Evolutionary conservation across 2,797 vertebrate species (phyloP).

Genomic region (Urocyon cinereoargenteus): DNA sequence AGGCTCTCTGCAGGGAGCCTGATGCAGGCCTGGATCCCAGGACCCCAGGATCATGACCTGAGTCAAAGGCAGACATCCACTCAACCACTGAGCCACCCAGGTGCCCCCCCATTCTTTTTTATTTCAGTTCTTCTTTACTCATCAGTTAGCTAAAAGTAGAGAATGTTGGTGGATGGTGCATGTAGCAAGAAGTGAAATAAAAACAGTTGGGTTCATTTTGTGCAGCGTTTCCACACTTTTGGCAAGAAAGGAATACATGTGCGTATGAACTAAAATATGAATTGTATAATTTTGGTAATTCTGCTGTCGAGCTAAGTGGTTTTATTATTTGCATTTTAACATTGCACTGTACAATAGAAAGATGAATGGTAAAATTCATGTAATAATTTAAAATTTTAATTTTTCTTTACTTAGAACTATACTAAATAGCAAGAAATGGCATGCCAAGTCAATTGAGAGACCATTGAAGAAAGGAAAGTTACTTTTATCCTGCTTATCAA

Average conservation of each 20-base stretch:
- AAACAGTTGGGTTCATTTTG: neutral
- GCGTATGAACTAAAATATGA: neutral
- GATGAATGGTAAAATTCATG: neutral
- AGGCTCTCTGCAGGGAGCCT: too few species aligned
- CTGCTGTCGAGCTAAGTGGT: neutral
- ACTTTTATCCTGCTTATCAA: neutral
- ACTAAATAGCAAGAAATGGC: constrained; percentile 32
- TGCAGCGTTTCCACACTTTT: neutral
- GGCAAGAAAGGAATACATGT: neutral
- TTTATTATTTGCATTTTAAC: constrained; percentile 57
- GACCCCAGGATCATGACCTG: too few species aligned
- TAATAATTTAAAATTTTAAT: constrained; percentile 49
- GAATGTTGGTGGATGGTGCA: too few species aligned
- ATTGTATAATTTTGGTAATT: neutral
- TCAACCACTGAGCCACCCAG: too few species aligned
- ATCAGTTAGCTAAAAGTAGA: neutral
- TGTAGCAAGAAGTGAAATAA: neutral
- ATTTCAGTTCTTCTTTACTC: neutral
- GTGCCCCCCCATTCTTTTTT: neutral
- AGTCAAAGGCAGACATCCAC: too few species aligned
- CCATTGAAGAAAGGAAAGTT: neutral
- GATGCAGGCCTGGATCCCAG: too few species aligned
- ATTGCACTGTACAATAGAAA: neutral
- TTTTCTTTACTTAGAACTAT: constrained; percentile 25
- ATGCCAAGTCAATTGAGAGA: neutral